phyloP scores from a whole-genome alignment of 2,888 invertebrate species.

The Melinaea menophilus region DNA sequence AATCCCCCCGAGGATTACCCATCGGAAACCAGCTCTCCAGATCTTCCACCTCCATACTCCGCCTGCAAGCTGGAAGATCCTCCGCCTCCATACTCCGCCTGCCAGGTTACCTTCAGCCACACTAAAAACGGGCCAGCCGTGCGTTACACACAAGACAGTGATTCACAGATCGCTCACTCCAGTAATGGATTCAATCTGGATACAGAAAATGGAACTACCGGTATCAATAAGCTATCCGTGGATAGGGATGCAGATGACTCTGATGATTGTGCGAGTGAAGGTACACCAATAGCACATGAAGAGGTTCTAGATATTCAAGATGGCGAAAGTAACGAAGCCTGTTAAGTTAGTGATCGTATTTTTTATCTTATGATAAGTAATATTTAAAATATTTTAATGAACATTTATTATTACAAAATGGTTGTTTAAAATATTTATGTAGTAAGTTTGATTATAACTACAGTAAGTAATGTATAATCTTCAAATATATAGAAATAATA shows the following conservation, averaged over 20 bases:
- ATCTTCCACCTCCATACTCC: conserved; percentile 58
- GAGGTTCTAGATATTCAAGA: conserved; percentile 20
- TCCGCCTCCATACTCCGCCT: conserved; percentile 62
- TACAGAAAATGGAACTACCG: conserved; percentile 10
- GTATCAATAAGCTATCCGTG: conserved; percentile 19
- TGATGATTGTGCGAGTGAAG: conserved; percentile 16
- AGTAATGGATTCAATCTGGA: conserved; percentile 27
- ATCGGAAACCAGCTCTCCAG: conserved; percentile 32
- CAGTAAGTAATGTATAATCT: too few relatives aligned
- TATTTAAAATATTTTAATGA: too few relatives aligned
- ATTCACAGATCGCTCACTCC: conserved; percentile 24
- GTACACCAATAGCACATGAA: conserved; percentile 18
- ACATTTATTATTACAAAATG: too few relatives aligned
- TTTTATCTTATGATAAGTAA: not conserved
- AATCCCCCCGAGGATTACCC: conserved; percentile 26
- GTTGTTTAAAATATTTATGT: too few relatives aligned
- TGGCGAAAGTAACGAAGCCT: conserved; percentile 3
- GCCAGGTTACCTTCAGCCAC: conserved; percentile 46
- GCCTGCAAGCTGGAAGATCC: conserved; percentile 46
- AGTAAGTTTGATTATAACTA: too few relatives aligned
- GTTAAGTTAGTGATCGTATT: not conserved
- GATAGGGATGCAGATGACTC: conserved; percentile 22
- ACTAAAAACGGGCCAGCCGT: conserved; percentile 47
- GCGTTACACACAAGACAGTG: conserved; percentile 33
- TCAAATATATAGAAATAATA: too few relatives aligned